Evolutionary conservation across 2,888 invertebrate genomes (phyloP), one percentile per base, ranked within the genome.

Genomic region (Heteromurus nitidus): DNA sequence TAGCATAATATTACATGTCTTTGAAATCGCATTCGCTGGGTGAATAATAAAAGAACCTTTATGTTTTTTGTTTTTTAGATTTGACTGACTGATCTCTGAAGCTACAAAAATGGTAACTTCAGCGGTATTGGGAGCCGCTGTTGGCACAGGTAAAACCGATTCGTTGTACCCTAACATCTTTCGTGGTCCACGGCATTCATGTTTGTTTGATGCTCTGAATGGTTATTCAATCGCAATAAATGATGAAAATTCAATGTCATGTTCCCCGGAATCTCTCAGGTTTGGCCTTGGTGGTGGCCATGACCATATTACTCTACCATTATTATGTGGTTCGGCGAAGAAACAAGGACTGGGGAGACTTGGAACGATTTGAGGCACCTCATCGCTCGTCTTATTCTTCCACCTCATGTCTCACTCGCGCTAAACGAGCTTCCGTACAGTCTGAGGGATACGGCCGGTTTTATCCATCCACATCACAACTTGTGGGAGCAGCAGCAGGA

Each of bases 61-160:
- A 47, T 47, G n/a, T 16, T 47, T 47, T 5, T 47, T 26, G 2
- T 47, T 67, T 44, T 9, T 69, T 70, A 73, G 72, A 73, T 73
- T 73, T 60, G 62, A 73, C 44, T 65, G 65, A 65, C n/a, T 31
- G 31, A 30, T 7, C 47, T 62, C n/a, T 58, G 22, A 26, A 18
- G 22, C 9, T 64, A 26, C 30, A 64, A 62, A 58, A n/a, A 92
- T 93, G 92, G 92, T 92, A 76, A 92, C 92, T 67, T 92, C 93
- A n/a, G 93, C 93, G 53, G 92, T 93, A 42, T 89, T 93, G 79
- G 93, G 93, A 20, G 93, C 93, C 53, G 93, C 93, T 5, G 90
- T 92, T 0, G 93, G 93, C 53, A 92, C 93, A 80, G 80, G 80
- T 80, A 72, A 30, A 18, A 36, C 7, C 11, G 13, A 64, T 16